Conservation (phyloP, 2,113 vertebrate genomes). For the Chamaea fasciata region DNA sequence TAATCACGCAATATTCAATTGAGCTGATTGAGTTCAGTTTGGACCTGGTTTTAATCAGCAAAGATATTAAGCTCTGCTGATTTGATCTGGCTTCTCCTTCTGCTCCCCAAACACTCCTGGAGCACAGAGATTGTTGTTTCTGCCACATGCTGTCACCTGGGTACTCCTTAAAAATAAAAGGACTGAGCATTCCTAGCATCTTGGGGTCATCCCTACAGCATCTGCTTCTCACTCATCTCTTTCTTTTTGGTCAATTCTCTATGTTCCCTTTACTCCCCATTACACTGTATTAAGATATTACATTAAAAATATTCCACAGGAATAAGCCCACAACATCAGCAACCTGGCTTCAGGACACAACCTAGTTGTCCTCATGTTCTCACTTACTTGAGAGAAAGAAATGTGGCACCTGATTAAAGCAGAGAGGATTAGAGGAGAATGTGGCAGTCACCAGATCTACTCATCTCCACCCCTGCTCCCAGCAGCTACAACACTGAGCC, state of each 20-base stretch:
- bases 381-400: neutral
- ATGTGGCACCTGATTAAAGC: neutral
- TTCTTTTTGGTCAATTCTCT: neutral
- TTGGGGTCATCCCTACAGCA: neutral
- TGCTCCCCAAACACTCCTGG: neutral
- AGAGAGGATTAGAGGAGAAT: neutral
- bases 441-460: neutral
- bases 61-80: neutral
- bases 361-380: neutral
- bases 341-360: neutral
- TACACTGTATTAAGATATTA: neutral
- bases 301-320: neutral
- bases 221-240: neutral
- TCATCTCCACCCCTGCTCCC: neutral
- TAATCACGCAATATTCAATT: neutral
- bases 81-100: neutral
- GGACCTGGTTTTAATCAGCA: neutral
- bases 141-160: neutral
- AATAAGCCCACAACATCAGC: neutral
- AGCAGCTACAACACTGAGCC: neutral
- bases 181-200: neutral
- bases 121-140: neutral
- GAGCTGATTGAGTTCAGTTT: neutral
- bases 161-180: neutral
- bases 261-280: neutral